Evolutionary conservation across 64 coral and sea anemone genomes (phyloP).

Genomic region (Actinia tenebrosa): DNA sequence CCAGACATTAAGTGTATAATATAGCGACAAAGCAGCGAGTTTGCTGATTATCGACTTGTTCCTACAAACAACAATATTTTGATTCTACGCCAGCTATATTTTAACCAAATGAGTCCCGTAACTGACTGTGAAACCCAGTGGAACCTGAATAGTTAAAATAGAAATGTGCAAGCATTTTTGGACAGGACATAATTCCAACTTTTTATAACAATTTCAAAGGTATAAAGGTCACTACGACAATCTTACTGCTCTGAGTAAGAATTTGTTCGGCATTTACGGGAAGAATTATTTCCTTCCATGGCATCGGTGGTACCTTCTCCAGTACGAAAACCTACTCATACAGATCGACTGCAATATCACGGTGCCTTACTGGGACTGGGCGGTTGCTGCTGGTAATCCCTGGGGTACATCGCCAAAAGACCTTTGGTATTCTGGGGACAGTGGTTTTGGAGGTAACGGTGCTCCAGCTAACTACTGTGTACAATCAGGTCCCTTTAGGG

Average conservation of each 20-base stretch:
- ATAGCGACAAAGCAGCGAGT: too few species aligned
- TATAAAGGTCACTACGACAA: neutral
- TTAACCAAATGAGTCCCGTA: too few species aligned
- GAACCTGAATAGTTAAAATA: too few species aligned
- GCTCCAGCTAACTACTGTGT: conserved; percentile 30
- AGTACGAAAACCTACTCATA: conserved; percentile 36
- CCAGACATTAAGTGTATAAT: too few species aligned
- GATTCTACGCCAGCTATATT: too few species aligned
- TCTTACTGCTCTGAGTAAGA: neutral
- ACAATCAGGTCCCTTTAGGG: conserved; percentile 24
- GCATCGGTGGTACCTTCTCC: conserved; percentile 70
- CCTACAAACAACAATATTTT: too few species aligned
- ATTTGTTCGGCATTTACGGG: neutral
- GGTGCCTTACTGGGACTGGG: conserved; percentile 20
- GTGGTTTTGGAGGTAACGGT: conserved; percentile 11
- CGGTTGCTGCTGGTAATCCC: neutral
- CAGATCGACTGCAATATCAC: neutral
- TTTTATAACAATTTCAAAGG: too few species aligned
- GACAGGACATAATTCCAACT: too few species aligned
- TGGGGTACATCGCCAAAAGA: neutral
- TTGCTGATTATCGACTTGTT: too few species aligned
- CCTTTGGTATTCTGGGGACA: conserved; percentile 3
- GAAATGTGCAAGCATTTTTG: too few species aligned
- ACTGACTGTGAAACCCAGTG: too few species aligned
- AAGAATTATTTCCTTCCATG: conserved; percentile 53